Base-by-base conservation (phyloP, 2,113 vertebrate species). In the Pollachius pollachius region DNA sequence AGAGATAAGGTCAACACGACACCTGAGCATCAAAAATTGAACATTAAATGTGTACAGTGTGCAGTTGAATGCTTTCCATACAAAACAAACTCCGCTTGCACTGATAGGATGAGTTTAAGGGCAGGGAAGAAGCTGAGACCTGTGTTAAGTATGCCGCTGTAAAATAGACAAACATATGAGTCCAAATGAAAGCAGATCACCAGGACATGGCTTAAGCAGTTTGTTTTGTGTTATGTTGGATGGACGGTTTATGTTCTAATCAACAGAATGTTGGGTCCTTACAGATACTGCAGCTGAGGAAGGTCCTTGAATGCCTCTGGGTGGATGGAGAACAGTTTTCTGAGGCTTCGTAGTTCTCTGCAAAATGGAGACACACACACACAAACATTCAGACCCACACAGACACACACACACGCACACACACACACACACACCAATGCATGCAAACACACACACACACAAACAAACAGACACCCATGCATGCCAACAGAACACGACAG, bases 131-230 rank as follows among this genome's bases (percentile, higher is more conserved):
- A 57, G 54, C 5, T 57, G 54, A 57, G 54, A 57, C 54, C 54
- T 57, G 54, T 57, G 54, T 57, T 57, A 57, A 57, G n/a, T 17
- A 57, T 57, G n/a, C 54, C 54, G 54, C 54, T 57, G 54, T n/a
- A 57, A 16, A 57, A 48, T 12, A 57, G n/a, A n/a, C 9, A 48
- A 48, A 48, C 30, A 34, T 34, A 34, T 12, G 41, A 48, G 41
- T 48, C 9, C 41, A 48, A 48, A 48, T 48, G 41, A 13, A 48
- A 9, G 41, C 41, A 48, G 7, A 9, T 48, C 12, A 48, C 12
- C 41, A 48, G 12, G 41, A 48, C 41, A 48, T 48, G 41, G 12
- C 41, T 48, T 12, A 13, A 11, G 41, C 41, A 48, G 41, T 48
- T 9, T 13, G 8, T 1, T 48, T 48, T 48, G 41, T 48, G 41